phyloP scores from a whole-genome alignment of 2,797 vertebrate genomes.

The Antennarius maculatus region DNA sequence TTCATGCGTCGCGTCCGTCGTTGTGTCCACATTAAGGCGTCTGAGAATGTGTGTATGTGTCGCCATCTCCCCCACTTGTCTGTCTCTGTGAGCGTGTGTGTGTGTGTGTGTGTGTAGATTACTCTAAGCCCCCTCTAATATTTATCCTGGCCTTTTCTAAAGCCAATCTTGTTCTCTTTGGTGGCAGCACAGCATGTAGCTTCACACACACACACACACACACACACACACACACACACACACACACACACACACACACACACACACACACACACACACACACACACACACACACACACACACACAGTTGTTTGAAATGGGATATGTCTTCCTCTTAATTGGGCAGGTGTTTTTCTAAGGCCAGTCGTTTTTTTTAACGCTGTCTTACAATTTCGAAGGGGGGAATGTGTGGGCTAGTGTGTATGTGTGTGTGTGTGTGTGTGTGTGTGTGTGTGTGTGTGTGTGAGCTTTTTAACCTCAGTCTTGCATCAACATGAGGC shows the following conservation, averaged over 20 bases:
- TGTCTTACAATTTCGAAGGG: slow-evolving; percentile 65
- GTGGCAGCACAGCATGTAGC: slow-evolving; percentile 67
- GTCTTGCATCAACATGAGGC: slow-evolving; percentile 73
- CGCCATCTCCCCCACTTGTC: slow-evolving; percentile 58
- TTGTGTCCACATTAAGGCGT: slow-evolving; percentile 72
- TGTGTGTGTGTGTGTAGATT: slow-evolving; percentile 67
- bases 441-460: slow-evolving; percentile 1
- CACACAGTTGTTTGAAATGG: slow-evolving; percentile 73
- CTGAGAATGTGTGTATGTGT: slow-evolving; percentile 72
- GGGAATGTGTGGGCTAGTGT: slow-evolving; percentile 45
- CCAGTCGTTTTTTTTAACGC: slow-evolving; percentile 56
- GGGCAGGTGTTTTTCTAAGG: slow-evolving; percentile 79
- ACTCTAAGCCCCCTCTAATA: slow-evolving; percentile 80
- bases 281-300: slow-evolving; percentile 37
- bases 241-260: slow-evolving; percentile 15
- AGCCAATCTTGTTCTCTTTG: slow-evolving; percentile 80
- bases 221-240: slow-evolving; percentile 35
- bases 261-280: slow-evolving; percentile 29
- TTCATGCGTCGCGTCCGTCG: slow-evolving; percentile 47
- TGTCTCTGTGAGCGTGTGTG: slow-evolving; percentile 33
- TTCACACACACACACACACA: slow-evolving; percentile 37
- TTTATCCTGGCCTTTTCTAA: slow-evolving; percentile 80
- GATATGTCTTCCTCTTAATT: slow-evolving; percentile 76
- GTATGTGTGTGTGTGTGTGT: too few species aligned
- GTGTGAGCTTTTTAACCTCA: slow-evolving; percentile 42